Percentiles rank a stretch among this genome's conserved stretches.
Conservation (phyloP, 1,140 invertebrate genomes). For the Mactra quadrangularis region DNA sequence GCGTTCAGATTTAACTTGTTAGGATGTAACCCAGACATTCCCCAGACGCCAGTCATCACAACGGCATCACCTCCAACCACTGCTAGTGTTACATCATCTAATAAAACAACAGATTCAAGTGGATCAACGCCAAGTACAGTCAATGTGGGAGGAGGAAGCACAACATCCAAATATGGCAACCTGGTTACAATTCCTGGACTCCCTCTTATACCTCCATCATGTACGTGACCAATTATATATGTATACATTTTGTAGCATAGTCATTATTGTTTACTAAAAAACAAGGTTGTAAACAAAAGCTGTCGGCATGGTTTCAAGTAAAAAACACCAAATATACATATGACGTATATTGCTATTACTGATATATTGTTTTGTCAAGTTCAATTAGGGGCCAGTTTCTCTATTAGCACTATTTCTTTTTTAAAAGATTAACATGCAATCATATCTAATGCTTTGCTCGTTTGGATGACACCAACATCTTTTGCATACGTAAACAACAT, state of each 20-base stretch:
- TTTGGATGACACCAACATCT: no score
- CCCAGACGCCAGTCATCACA: constrained; percentile 1
- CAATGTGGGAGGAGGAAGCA: not conserved
- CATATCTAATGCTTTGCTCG: no score
- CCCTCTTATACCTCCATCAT: constrained; percentile 24
- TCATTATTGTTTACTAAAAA: not conserved
- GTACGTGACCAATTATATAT: not conserved
- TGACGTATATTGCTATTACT: no score
- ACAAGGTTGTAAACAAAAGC: no score
- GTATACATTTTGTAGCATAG: not conserved
- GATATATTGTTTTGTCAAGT: no score
- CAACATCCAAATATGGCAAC: constrained; percentile 3
- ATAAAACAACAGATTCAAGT: not conserved
- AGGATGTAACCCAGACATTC: constrained; percentile 64
- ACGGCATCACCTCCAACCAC: constrained; percentile 17
- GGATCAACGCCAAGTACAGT: constrained; percentile 6
- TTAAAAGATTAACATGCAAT: no score
- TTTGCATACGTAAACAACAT: no score
- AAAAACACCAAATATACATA: no score
- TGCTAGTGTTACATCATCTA: not conserved
- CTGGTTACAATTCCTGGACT: constrained; percentile 28
- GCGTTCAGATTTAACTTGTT: constrained; percentile 69
- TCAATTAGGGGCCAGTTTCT: no score
- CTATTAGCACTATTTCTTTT: no score
- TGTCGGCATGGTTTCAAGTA: no score